A percentile compares a stretch with the other conserved stretches of the same genome.
Conservation (phyloP, 53 echinoderm and acorn worm genomes). For the Patiria pectinifera region DNA sequence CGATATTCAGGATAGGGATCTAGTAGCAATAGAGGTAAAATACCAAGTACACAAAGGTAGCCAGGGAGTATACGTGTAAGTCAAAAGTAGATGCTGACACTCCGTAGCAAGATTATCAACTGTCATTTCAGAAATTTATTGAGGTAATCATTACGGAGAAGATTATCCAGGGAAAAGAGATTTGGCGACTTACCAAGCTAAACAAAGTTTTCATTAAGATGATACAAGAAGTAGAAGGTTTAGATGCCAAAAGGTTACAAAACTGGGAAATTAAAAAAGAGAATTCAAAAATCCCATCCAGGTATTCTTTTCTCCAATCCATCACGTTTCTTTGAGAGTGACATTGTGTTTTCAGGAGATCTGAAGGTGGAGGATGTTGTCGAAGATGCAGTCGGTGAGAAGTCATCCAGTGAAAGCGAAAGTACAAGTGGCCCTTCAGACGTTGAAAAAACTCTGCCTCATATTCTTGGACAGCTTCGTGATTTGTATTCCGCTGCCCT, state of each 20-base stretch:
- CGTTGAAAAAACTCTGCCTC: not conserved
- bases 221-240: constrained; percentile 47
- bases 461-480: not conserved
- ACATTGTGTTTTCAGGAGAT: constrained; percentile 46
- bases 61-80: not conserved
- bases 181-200: constrained; percentile 18
- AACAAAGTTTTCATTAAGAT: constrained; percentile 48
- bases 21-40: not conserved
- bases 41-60: constrained; percentile 36
- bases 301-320: constrained; percentile 14
- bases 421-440: not conserved
- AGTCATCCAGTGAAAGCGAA: not conserved
- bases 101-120: too few relatives aligned
- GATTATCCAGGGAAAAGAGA: constrained; percentile 36
- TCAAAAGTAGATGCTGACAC: too few relatives aligned
- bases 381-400: not conserved
- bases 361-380: constrained; percentile 22
- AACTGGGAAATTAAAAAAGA: not conserved
- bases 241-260: constrained; percentile 43
- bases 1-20: not conserved
- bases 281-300: constrained; percentile 32
- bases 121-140: too few relatives aligned
- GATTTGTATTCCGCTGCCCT: not conserved
- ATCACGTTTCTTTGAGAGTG: constrained; percentile 52
- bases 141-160: constrained; percentile 13